A percentile compares a stretch with the other conserved stretches of the same genome.
Evolutionary conservation across 2,888 invertebrate genomes (phyloP).

Genomic region (Apotomis betuletana): DNA sequence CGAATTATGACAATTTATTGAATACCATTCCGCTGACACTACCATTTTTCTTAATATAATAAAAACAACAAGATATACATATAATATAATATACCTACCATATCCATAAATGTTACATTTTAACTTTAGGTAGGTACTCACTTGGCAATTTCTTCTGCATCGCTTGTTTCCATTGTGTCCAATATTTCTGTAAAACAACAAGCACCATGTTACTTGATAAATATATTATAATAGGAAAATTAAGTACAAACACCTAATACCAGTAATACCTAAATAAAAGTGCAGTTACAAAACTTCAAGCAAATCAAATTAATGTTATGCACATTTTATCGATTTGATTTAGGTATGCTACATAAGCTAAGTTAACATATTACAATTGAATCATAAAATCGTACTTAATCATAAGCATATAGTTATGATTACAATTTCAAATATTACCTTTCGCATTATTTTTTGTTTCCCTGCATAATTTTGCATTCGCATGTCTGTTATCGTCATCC

Average conservation of each 20-base stretch:
- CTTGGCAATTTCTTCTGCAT: constrained; percentile 22
- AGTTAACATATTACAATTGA: neutral
- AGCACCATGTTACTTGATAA: too few relatives aligned
- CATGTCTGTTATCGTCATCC: neutral
- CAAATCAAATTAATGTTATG: constrained; percentile 3
- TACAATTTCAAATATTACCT: constrained; percentile 5
- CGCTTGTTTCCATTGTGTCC: constrained; percentile 5
- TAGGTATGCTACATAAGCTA: too few relatives aligned
- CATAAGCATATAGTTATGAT: neutral
- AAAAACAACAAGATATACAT: too few relatives aligned
- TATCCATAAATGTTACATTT: too few relatives aligned
- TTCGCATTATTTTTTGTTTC: neutral
- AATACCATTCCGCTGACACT: too few relatives aligned
- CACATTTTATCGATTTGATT: neutral
- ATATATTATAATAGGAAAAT: too few relatives aligned
- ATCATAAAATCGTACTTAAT: too few relatives aligned
- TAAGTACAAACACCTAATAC: neutral
- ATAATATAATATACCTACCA: too few relatives aligned
- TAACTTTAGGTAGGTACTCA: constrained; percentile 5
- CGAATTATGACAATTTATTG: too few relatives aligned
- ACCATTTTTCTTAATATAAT: too few relatives aligned
- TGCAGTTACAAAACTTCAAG: neutral
- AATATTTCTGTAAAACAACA: constrained; percentile 23
- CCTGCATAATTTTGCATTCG: neutral
- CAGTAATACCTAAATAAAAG: neutral